A percentile compares a stretch with the other conserved stretches of the same genome.
Evolutionary conservation across 2,888 invertebrate species (phyloP).

Genomic region (Leucoma salicis): DNA sequence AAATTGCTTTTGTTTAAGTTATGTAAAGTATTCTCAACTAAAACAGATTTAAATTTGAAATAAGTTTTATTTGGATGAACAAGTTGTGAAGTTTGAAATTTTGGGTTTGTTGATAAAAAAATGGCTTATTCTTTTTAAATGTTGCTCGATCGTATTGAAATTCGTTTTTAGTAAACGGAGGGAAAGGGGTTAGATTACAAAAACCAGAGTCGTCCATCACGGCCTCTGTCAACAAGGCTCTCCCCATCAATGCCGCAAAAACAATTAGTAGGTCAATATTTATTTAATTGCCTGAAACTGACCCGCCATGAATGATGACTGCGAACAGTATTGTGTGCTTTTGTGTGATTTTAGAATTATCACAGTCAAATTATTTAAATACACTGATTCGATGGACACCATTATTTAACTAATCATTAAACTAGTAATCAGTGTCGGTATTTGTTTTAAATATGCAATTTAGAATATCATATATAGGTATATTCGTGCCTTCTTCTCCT

Average conservation of each 20-base stretch:
- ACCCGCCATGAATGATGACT: slow-evolving; percentile 58
- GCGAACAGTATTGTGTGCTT: slow-evolving; percentile 38
- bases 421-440: no score
- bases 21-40: slow-evolving; percentile 56
- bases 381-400: no score
- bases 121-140: slow-evolving; percentile 29
- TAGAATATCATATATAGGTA: no score
- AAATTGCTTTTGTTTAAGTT: slow-evolving; percentile 55
- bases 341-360: slow-evolving; percentile 12
- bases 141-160: slow-evolving; percentile 48
- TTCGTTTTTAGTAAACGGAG: slow-evolving; percentile 45
- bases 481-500: no score
- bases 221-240: slow-evolving; percentile 68
- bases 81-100: slow-evolving; percentile 37
- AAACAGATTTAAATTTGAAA: slow-evolving; percentile 45
- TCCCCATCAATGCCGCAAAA: slow-evolving; percentile 73
- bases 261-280: slow-evolving; percentile 80
- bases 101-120: slow-evolving; percentile 38
- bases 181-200: slow-evolving; percentile 62
- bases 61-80: slow-evolving; percentile 39
- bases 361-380: neutral
- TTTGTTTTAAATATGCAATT: no score
- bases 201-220: slow-evolving; percentile 72
- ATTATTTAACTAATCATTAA: no score
- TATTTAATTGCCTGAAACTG: slow-evolving; percentile 68